These are phyloP conservation scores for Apamea crenata DNA, from an alignment of 2,888 invertebrate species.

Conservation along the genomic window DNA sequence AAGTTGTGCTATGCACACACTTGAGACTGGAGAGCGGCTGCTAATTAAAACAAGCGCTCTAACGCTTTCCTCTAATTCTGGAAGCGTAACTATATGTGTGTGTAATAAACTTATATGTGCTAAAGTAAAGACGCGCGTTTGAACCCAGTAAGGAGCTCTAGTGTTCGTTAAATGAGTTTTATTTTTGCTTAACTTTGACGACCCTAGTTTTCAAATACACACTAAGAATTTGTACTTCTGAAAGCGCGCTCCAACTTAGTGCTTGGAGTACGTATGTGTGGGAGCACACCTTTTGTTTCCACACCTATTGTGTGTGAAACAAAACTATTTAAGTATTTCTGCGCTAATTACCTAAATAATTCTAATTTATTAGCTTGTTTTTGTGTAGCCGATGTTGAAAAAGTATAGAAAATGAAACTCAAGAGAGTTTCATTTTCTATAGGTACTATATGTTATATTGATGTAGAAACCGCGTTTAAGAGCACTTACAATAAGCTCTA, in stretches of 20 bases:
- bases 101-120: slow-evolving; percentile 62
- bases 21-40: slow-evolving; percentile 54
- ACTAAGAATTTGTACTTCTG: slow-evolving; percentile 39
- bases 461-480: slow-evolving; percentile 6
- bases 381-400: slow-evolving; percentile 4
- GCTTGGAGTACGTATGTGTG: slow-evolving; percentile 13
- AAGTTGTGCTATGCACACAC: slow-evolving; percentile 60
- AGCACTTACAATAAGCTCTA: slow-evolving; percentile 32
- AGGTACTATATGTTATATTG: slow-evolving; percentile 9
- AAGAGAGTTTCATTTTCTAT: not conserved
- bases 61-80: slow-evolving; percentile 64
- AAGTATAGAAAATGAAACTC: too few species aligned
- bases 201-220: slow-evolving; percentile 46
- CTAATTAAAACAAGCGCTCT: slow-evolving; percentile 68
- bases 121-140: slow-evolving; percentile 59
- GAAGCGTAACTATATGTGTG: slow-evolving; percentile 49
- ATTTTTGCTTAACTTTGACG: slow-evolving; percentile 60
- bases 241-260: slow-evolving; percentile 32
- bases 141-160: slow-evolving; percentile 36
- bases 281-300: slow-evolving; percentile 44
- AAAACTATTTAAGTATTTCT: slow-evolving; percentile 35
- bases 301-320: slow-evolving; percentile 38
- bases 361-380: slow-evolving; percentile 33
- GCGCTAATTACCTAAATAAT: slow-evolving; percentile 4
- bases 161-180: slow-evolving; percentile 58